Evolutionary conservation across 2,888 invertebrate species (phyloP), one percentile per base, ranked within the genome.

Genomic region (Galeruca laticollis): DNA sequence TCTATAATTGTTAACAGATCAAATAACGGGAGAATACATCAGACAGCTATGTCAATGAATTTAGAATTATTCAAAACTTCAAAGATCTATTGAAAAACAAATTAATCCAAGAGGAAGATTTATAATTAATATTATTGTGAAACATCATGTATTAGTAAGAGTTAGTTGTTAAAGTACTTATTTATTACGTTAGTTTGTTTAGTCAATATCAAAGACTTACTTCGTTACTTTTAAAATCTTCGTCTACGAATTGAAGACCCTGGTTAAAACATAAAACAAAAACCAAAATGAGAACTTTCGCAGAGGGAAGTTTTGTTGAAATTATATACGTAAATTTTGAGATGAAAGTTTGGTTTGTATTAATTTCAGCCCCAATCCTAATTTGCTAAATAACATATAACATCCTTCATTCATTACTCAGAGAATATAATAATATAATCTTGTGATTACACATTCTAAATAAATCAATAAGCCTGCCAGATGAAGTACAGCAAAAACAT

Each of bases 171-270:
- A 52, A 37, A 18, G 33, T 37, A 63, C 26, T n/a, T 62, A 26
- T 20, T 37, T 56, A 43, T 49, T 20, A 26, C 43, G 33, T 68
- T 59, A 65, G 40, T 52, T 52, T 9, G 31, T 18, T 64, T 56
- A 52, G 40, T 62, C 11, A n/a, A 26, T 35, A 54, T 37, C 66
- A 35, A 61, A 26, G 57, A 81, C 81, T 82, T 80, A 82, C 79
- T 76, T 80, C 78, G 72, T 81, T 79, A 71, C 79, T 82, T 73
- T 80, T 78, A 69, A 75, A 73, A 60, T 82, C 80, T 68, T 81
- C 79, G 60, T 80, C 82, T 71, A 77, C 77, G 65, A 79, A 79
- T 69, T 76, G 76, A 82, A 84, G 83, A 77, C 80, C 84, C 84
- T 84, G 75, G 70, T 78, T 70, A 76, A 78, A 76, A 81, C 77